These are phyloP conservation scores for Salarias fasciatus DNA, from an alignment of 2,797 vertebrate genomes.

Conservation along the genomic window DNA sequence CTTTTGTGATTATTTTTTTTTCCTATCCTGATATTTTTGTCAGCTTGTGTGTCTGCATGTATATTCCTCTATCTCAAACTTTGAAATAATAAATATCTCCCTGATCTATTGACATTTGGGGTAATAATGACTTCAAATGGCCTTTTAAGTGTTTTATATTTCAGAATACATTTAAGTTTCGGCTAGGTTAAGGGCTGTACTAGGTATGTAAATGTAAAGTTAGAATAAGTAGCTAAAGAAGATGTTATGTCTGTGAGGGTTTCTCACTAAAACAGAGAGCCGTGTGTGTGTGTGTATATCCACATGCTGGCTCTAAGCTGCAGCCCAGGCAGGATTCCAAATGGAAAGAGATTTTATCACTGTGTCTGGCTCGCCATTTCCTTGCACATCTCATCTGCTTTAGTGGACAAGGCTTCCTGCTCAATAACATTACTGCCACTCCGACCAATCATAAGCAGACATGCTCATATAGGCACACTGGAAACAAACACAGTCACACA, in stretches of 20 bases:
- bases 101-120: too few species aligned
- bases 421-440: constrained; percentile 54
- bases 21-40: constrained; percentile 24
- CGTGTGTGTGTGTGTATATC: constrained; percentile 17
- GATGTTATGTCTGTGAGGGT: background rate
- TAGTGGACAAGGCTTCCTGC: constrained; percentile 56
- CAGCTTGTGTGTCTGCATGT: background rate
- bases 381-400: constrained; percentile 72
- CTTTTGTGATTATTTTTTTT: constrained; percentile 65
- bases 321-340: constrained; percentile 70
- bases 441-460: constrained; percentile 21
- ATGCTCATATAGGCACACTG: background rate
- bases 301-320: constrained; percentile 54
- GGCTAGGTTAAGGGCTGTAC: background rate
- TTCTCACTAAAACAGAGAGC: background rate
- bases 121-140: background rate
- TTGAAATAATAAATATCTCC: too few species aligned
- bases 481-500: constrained; percentile 35
- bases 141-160: background rate
- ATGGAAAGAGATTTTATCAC: constrained; percentile 76
- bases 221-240: background rate
- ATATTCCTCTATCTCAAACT: too few species aligned
- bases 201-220: background rate
- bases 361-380: constrained; percentile 71
- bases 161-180: too few species aligned